These are phyloP conservation scores for Columba janthina DNA, from an alignment of 2,113 vertebrate species.

Conservation along the genomic window DNA sequence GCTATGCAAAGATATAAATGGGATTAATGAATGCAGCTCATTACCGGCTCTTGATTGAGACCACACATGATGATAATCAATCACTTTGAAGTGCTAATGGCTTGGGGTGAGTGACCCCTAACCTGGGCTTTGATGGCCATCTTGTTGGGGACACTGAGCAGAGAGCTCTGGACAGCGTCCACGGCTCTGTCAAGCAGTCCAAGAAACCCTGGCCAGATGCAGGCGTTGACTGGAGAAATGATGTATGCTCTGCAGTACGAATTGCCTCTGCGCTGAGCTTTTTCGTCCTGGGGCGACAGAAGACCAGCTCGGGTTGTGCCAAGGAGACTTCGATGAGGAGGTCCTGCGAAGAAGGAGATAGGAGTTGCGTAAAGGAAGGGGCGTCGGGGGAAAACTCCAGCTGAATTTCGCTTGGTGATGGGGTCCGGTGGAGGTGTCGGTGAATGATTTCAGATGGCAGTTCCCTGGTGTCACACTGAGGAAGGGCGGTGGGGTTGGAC, in stretches of 20 bases:
- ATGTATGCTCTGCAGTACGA: not conserved
- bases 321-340: not conserved
- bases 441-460: constrained; percentile 13
- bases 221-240: not conserved
- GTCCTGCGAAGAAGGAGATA: not conserved
- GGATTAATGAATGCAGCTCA: constrained; percentile 59
- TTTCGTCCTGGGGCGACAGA: not conserved
- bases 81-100: constrained; percentile 66
- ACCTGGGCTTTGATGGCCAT: constrained; percentile 63
- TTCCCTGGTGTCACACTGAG: not conserved
- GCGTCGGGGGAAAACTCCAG: not conserved
- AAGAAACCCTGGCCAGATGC: constrained; percentile 14
- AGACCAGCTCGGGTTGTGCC: not conserved
- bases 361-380: not conserved
- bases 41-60: constrained; percentile 68
- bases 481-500: accelerated
- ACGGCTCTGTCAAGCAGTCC: constrained; percentile 36
- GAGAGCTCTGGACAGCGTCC: constrained; percentile 60
- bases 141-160: constrained; percentile 67
- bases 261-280: not conserved
- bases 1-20: constrained; percentile 53
- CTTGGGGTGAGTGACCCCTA: constrained; percentile 67
- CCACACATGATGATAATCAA: constrained; percentile 69
- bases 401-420: not conserved
- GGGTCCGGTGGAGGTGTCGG: not conserved